Evolutionary conservation across 2,888 invertebrate genomes (phyloP), one percentile per base, ranked within the genome.

Genomic region (Biston stratarius): DNA sequence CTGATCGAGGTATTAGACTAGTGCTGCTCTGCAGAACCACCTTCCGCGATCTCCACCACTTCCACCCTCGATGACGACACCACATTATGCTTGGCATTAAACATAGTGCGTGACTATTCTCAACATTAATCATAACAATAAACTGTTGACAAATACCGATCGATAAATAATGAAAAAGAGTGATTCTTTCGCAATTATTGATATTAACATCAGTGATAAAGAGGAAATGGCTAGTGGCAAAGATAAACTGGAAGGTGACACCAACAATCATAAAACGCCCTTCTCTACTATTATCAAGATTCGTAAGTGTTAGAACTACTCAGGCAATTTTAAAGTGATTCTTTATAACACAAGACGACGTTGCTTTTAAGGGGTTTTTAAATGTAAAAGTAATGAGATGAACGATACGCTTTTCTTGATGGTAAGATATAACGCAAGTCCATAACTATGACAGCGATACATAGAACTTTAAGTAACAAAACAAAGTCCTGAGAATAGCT

Each of bases 181-280:
- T 80, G 86, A 87, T 60, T 83, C 90, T n/a, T 91, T 89, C 73
- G 84, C 90, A 70, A 87, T 91, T 67, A 78, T 91, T 74, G 89
- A 91, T 75, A 87, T 92, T 71, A 88, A 89, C 69, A 85, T 91
- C 67, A 74, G 77, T 67, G 81, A 85, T 79, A 90, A 89, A 68
- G 81, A 84, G 67, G 84, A 80, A 69, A 83, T 80, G 67, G 78
- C 81, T 68, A 77, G 73, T 45, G 65, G 73, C 34, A 78, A 77
- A 56, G 75, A 74, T 40, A 76, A 71, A 24, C 77, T 69, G 63
- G 76, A 75, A 44, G 75, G 82, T 56, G 85, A 82, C 55, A 81
- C 78, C 73, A 76, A 71, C 62, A 82, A 79, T 72, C 87, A 81
- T 69, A 82, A 79, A 64, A 75, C 79, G 5, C 81, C 87, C 14